phyloP scores from a whole-genome alignment of 2,888 invertebrate species.

The Eudasyphora cyanicolor region DNA sequence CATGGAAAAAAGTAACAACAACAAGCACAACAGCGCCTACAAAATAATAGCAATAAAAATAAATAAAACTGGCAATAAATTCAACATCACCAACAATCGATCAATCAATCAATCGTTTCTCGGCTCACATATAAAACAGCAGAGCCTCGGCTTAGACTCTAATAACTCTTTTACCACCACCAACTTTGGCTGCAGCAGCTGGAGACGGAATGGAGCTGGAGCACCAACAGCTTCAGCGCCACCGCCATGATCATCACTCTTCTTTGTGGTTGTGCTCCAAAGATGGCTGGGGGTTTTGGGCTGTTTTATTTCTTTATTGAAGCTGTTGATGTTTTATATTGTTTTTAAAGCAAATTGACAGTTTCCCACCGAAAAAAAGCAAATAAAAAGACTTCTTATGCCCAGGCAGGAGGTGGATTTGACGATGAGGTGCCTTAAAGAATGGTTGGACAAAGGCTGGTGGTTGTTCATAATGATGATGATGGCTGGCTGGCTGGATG shows the following conservation, averaged over 20 bases:
- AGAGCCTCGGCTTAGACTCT: constrained; percentile 41
- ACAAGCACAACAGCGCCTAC: too few relatives aligned
- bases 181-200: not conserved
- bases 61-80: constrained; percentile 64
- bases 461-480: not conserved
- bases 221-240: constrained; percentile 2
- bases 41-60: constrained; percentile 37
- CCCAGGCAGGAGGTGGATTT: too few relatives aligned
- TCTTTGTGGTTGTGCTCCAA: not conserved
- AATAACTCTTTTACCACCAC: constrained; percentile 58
- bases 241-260: constrained; percentile 23
- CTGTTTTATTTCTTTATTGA: constrained; percentile 31
- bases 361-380: constrained; percentile 59
- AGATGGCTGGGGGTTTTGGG: not conserved
- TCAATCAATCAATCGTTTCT: constrained; percentile 64
- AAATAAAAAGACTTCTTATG: not conserved
- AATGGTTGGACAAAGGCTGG: constrained; percentile 3
- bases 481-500: not conserved
- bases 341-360: constrained; percentile 60
- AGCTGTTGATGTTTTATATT: constrained; percentile 64
- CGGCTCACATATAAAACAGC: constrained; percentile 54
- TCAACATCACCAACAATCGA: constrained; percentile 58
- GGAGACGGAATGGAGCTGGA: too few relatives aligned
- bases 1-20: not conserved
- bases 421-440: constrained; percentile 11